These are phyloP conservation scores for Cassiopea andromeda DNA, from an alignment of 30 jellyfish, hydroid and myxozoan genomes.

Conservation along the genomic window DNA sequence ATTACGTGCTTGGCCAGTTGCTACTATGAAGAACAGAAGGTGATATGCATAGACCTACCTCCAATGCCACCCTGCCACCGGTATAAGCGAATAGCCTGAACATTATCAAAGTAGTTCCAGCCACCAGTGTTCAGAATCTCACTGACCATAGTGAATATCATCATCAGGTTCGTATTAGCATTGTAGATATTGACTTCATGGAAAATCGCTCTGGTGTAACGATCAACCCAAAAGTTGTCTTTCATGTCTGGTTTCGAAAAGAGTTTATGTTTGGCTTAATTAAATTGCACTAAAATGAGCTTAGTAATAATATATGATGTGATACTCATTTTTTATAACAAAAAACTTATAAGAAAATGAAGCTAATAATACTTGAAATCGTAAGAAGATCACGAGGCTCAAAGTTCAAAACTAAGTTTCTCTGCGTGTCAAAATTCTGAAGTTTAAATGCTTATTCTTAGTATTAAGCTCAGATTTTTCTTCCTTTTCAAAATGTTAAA, in stretches of 20 bases:
- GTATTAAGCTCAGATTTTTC: no score
- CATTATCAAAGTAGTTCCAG: constrained; percentile 76
- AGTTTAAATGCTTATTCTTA: no score
- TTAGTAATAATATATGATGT: no score
- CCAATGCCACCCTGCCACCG: constrained; percentile 96
- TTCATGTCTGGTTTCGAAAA: constrained; percentile 46
- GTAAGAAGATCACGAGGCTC: no score
- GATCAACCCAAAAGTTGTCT: constrained; percentile 92
- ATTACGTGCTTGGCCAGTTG: no score
- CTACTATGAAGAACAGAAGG: neutral
- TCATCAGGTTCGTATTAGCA: constrained; percentile 91
- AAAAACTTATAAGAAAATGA: no score
- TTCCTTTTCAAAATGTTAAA: no score
- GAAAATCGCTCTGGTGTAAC: constrained; percentile 89
- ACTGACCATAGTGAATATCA: constrained; percentile 86
- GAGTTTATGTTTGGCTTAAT: neutral
- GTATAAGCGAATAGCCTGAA: constrained; percentile 86
- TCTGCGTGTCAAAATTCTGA: no score
- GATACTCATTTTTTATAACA: no score
- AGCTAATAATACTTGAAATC: no score
- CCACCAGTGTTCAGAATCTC: constrained; percentile 96
- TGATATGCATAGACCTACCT: neutral
- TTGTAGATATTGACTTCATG: constrained; percentile 84
- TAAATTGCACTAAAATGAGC: no score
- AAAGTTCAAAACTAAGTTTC: no score